Evolutionary conservation across 2,888 invertebrate species (phyloP).

Genomic region (Eledona agricola): DNA sequence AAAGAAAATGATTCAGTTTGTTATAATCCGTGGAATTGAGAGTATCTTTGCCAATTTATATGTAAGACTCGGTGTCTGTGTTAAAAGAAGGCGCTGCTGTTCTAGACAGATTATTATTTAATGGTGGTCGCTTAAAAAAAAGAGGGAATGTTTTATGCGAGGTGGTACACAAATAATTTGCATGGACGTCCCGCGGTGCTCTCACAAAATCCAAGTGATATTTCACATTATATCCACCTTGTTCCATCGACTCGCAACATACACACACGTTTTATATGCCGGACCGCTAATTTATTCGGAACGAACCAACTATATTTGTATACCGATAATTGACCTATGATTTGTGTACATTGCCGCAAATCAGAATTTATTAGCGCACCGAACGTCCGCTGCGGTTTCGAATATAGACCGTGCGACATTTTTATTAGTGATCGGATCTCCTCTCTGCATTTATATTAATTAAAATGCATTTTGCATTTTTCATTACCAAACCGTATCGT

Average conservation of each 20-base stretch:
- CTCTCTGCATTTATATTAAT: slow-evolving; percentile 23
- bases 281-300: slow-evolving; percentile 53
- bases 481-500: slow-evolving; percentile 16
- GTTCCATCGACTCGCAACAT: slow-evolving; percentile 44
- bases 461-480: slow-evolving; percentile 10
- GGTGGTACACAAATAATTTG: slow-evolving; percentile 45
- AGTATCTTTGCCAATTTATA: no score
- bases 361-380: slow-evolving; percentile 40
- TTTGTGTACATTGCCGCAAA: slow-evolving; percentile 53
- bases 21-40: no score
- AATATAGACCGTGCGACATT: slow-evolving; percentile 27
- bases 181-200: slow-evolving; percentile 45
- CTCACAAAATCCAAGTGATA: slow-evolving; percentile 51
- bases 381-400: slow-evolving; percentile 26
- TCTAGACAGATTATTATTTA: slow-evolving; percentile 14
- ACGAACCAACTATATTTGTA: slow-evolving; percentile 56
- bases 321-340: slow-evolving; percentile 58
- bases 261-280: slow-evolving; percentile 39
- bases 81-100: no score
- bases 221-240: slow-evolving; percentile 46
- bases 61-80: no score
- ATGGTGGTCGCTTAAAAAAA: slow-evolving; percentile 6
- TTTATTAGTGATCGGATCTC: slow-evolving; percentile 21
- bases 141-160: slow-evolving; percentile 24
- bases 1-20: no score